phyloP scores from a whole-genome alignment of 2,888 invertebrate genomes.

The Philaethria dido region DNA sequence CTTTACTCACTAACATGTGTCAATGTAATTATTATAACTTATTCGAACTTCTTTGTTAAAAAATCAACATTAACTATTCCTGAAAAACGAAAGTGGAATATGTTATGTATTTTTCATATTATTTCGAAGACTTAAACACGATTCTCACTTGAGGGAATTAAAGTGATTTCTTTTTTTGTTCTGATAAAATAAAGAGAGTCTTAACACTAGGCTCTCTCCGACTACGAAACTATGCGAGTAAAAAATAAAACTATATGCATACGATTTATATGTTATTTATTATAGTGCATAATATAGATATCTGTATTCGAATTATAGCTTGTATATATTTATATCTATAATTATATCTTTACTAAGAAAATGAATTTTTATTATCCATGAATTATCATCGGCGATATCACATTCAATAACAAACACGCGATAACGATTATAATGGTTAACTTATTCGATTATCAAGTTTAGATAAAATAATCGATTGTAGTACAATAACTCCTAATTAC shows the following conservation, averaged over 20 bases:
- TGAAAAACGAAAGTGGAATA: background rate
- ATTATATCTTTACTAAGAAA: background rate
- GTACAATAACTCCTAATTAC: background rate
- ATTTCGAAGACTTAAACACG: no score
- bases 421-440: background rate
- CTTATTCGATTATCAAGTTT: background rate
- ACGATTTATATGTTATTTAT: no score
- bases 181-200: no score
- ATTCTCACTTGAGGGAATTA: no score
- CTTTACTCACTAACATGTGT: background rate
- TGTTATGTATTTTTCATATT: no score
- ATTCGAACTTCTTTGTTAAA: slow-evolving; percentile 4
- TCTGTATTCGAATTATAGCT: no score
- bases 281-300: no score
- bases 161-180: no score
- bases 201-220: no score
- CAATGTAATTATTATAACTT: slow-evolving; percentile 2
- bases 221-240: no score
- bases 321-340: background rate
- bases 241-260: no score
- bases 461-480: slow-evolving; percentile 1
- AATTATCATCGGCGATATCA: background rate
- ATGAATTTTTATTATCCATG: background rate
- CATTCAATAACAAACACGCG: background rate
- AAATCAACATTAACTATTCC: background rate